A percentile compares a stretch with the other conserved stretches of the same genome.
Evolutionary conservation across 2,113 vertebrate species (phyloP).

Genomic region (Mola mola): DNA sequence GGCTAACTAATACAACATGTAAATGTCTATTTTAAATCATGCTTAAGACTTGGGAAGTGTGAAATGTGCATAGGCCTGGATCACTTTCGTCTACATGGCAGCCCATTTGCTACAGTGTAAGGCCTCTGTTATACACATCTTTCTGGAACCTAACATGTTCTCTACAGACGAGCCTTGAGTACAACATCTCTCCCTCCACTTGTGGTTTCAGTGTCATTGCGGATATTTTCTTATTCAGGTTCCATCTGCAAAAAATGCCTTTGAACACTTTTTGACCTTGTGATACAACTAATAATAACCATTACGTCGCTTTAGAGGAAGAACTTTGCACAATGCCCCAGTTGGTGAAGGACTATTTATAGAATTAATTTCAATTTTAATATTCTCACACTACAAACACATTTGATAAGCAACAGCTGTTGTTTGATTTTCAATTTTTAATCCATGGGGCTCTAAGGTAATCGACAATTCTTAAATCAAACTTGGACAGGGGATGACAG

Average conservation of each 20-base stretch:
- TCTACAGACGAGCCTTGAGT: slow-evolving; percentile 3
- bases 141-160: neutral
- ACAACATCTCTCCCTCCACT: neutral
- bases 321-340: neutral
- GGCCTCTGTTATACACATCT: slow-evolving; percentile 6
- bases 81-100: slow-evolving; percentile 48
- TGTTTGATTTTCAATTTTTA: too few relatives aligned
- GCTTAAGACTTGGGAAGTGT: slow-evolving; percentile 74
- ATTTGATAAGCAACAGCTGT: too few relatives aligned
- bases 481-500: slow-evolving; percentile 28
- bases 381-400: too few relatives aligned
- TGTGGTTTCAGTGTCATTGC: neutral
- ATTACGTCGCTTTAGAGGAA: neutral
- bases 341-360: too few relatives aligned
- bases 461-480: too few relatives aligned
- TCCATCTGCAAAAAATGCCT: too few relatives aligned
- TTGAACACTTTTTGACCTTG: neutral
- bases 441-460: too few relatives aligned
- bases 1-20: slow-evolving; percentile 66
- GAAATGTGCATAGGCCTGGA: slow-evolving; percentile 67
- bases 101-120: slow-evolving; percentile 33
- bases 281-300: neutral
- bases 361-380: too few relatives aligned
- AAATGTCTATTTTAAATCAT: slow-evolving; percentile 78
- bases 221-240: neutral